Percentiles rank a stretch among this genome's conserved stretches.
These are phyloP conservation scores for Anarrhichthys ocellatus DNA, from an alignment of 2,113 vertebrate species.

Conservation along the genomic window DNA sequence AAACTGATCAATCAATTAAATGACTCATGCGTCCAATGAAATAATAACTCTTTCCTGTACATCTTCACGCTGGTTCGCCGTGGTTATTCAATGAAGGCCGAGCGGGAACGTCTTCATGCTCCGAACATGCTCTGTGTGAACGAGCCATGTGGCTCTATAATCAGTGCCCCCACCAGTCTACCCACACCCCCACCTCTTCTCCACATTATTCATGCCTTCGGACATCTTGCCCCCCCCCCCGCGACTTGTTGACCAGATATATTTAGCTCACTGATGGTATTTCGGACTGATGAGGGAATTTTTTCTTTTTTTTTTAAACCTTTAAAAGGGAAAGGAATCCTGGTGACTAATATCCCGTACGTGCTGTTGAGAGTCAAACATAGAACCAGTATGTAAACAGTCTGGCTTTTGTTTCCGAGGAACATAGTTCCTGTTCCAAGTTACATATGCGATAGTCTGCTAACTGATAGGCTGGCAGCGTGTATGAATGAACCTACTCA, in stretches of 20 bases:
- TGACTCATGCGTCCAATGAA: neutral
- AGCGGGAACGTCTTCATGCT: neutral
- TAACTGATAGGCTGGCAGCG: slow-evolving; percentile 59
- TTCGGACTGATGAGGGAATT: slow-evolving; percentile 53
- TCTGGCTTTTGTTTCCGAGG: slow-evolving; percentile 79
- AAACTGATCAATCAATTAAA: neutral
- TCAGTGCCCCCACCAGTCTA: neutral
- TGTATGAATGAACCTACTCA: slow-evolving; percentile 51
- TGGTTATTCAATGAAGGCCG: neutral
- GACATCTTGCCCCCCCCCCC: slow-evolving; percentile 36
- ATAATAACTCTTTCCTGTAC: neutral
- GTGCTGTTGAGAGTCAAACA: slow-evolving; percentile 64
- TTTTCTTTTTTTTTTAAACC: slow-evolving; percentile 53
- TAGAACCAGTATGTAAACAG: slow-evolving; percentile 79
- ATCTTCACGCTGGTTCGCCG: neutral
- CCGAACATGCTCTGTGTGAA: slow-evolving; percentile 8
- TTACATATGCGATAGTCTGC: slow-evolving; percentile 56
- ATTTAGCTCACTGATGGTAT: slow-evolving; percentile 62
- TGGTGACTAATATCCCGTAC: slow-evolving; percentile 65
- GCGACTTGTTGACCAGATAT: slow-evolving; percentile 58
- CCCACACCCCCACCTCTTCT: slow-evolving; percentile 5
- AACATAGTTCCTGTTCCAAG: slow-evolving; percentile 75
- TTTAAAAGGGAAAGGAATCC: slow-evolving; percentile 78
- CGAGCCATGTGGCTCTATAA: slow-evolving; percentile 4
- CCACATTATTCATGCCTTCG: slow-evolving; percentile 44